phyloP scores from a whole-genome alignment of 2,797 vertebrate species.

The Neosalanx taihuensis region DNA sequence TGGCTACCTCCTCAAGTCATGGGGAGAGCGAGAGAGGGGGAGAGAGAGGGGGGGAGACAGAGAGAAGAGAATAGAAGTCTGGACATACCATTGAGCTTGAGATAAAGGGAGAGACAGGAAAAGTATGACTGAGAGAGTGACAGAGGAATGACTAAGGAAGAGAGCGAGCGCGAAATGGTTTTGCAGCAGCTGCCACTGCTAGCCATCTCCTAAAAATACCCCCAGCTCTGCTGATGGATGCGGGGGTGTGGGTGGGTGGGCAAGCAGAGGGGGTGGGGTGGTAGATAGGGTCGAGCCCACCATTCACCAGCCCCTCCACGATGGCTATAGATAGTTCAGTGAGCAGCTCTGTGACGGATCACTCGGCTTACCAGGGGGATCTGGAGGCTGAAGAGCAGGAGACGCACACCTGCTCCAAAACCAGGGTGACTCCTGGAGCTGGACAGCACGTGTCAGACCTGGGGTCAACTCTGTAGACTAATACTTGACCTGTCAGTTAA shows the following conservation, averaged over 20 bases:
- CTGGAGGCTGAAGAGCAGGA: constrained; percentile 41
- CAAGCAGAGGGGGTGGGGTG: neutral
- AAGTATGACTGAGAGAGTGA: constrained; percentile 16
- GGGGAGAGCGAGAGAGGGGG: constrained; percentile 9
- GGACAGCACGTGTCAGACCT: neutral
- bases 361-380: constrained; percentile 53
- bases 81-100: neutral
- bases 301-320: constrained; percentile 57
- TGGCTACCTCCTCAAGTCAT: no score
- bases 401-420: constrained; percentile 32
- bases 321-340: constrained; percentile 68
- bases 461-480: no score
- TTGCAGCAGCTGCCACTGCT: constrained; percentile 71
- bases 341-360: constrained; percentile 53
- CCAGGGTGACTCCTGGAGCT: constrained; percentile 23
- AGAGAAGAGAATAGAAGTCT: neutral
- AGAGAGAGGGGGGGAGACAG: constrained; percentile 35
- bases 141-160: neutral
- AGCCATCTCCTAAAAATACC: constrained; percentile 71
- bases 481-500: neutral
- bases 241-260: no score
- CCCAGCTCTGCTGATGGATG: constrained; percentile 64
- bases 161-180: constrained; percentile 60
- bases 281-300: constrained; percentile 70
- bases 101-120: neutral